These are phyloP conservation scores for Chaunax sp. DNA, from an alignment of 2,797 vertebrate species.

Conservation along the genomic window DNA sequence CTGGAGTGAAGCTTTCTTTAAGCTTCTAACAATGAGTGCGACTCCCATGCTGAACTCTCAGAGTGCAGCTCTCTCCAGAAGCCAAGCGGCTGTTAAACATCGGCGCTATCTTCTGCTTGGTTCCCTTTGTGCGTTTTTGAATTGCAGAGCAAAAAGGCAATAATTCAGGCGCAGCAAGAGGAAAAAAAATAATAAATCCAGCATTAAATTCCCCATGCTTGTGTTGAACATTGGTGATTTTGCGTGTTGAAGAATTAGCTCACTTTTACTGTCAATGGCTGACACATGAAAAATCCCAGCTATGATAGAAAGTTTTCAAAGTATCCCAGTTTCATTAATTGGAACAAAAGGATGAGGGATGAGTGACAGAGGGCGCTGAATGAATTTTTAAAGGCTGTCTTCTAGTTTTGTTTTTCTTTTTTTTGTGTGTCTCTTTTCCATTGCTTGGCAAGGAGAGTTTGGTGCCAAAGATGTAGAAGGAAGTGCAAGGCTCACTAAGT, in stretches of 20 bases:
- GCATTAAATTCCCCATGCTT: constrained; percentile 56
- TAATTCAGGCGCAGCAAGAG: constrained; percentile 64
- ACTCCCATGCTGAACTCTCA: constrained; percentile 68
- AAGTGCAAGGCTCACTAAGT: constrained; percentile 82
- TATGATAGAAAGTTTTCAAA: constrained; percentile 71
- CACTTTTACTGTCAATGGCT: constrained; percentile 62
- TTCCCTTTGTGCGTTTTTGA: constrained; percentile 37
- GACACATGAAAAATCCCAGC: constrained; percentile 67
- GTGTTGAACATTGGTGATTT: constrained; percentile 64
- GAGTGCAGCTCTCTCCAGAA: constrained; percentile 62
- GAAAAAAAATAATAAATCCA: constrained; percentile 22
- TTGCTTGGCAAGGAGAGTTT: constrained; percentile 72
- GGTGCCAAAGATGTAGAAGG: constrained; percentile 80
- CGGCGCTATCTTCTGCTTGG: constrained; percentile 71
- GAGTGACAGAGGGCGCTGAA: constrained; percentile 67
- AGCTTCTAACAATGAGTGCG: constrained; percentile 75
- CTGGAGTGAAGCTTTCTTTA: constrained; percentile 70
- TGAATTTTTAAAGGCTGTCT: constrained; percentile 80
- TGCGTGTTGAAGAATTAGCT: constrained; percentile 58
- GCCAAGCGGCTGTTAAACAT: constrained; percentile 75
- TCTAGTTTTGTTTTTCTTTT: constrained; percentile 52
- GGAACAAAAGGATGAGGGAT: constrained; percentile 71
- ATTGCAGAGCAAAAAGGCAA: constrained; percentile 55
- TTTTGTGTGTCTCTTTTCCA: constrained; percentile 46
- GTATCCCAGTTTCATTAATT: constrained; percentile 71